Base-by-base conservation (phyloP, 2,797 vertebrate genomes). In the Falco novaeseelandiae region DNA sequence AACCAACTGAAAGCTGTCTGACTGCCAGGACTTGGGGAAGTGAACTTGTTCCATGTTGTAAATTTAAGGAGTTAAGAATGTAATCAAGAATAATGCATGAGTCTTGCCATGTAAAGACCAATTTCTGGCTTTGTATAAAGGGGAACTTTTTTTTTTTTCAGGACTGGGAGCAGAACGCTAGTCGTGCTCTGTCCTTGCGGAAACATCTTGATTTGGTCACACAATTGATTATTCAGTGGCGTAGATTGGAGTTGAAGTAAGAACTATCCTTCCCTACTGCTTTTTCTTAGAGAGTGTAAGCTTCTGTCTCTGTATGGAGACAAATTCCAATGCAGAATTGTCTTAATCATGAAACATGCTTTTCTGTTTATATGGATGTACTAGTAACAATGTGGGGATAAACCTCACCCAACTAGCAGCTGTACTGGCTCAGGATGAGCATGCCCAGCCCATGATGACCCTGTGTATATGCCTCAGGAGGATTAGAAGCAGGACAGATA, bases 111-210 rank as follows among this genome's bases (percentile, higher is more conserved):
- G 32, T 15, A 38, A 63, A 77, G 19, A 23, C 61, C 82, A 9
- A 67, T 90, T 86, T 85, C 23, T 88, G 79, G 12, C 52, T 72
- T 79, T 88, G 13, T 58, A 26, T 90, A 62, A 85, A 71, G 21
- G 10, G 9, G 9, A 80, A 12, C 40, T 76, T 51, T 42, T 55
- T 34, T 26, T 32, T 70, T 40, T 54, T 11, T 63, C 94, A 99
- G 99, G 99, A 99, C 95, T 99, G 99, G 99, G 99, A 99, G 97
- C 98, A 99, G 57, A 99, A 99, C n/a, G 99, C 99, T 61, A 99
- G 99, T 93, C 98, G 98, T 48, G 94, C 98, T 6, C 97, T 99
- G 63, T 99, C 99, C 90, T 96, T 99, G 87, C 89, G 97, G 89
- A 99, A 98, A 52, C 99, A 99, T 70, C 98, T 99, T 42, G 98